Evolutionary conservation across 2,113 vertebrate species (phyloP), one percentile per base, ranked within the genome.

Genomic region (Trogon surrucura): DNA sequence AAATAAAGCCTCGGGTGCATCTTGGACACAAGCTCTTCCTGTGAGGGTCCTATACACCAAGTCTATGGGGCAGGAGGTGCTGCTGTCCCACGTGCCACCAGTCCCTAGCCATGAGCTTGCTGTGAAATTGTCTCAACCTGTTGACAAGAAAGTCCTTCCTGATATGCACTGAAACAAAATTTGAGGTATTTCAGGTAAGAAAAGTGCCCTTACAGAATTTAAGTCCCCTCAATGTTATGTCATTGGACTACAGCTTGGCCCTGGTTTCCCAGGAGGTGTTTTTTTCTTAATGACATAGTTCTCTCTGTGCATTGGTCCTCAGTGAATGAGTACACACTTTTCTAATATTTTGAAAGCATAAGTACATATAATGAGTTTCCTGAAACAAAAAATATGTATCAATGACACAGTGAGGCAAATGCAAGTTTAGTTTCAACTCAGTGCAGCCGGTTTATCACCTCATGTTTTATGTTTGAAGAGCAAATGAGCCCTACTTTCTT

Each of bases 51-150:
- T 50, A 27, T 6, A 47, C 13, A 45, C 10, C 1, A 3, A 47
- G 21, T 4, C 13, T 25, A 16, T 65, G 19, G 61, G 53, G 32
- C 36, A 78, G 34, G 44, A 90, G 19, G 9, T 45, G 26, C 61
- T 84, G 11, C 17, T 1, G 0, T 54, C 15, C 27, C 36, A 25
- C 0, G 2, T 54, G 5, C 16, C 36, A 22, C 44, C 12, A 5
- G 3, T 9, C 8, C 5, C 9, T 34, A 41, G 21, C 26, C n/a
- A n/a, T 11, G 19, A 65, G 32, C 50, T 80, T 44, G 11, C 27
- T 80, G 41, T 21, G 18, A 80, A 50, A 13, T 53, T 79, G 34
- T 19, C 47, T 72, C 38, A 54, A 66, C 5, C 6, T 23, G 11
- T 57, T 22, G 8, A 69, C 36, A 80, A 58, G 25, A 13, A 41